Percentiles rank a stretch among this genome's conserved stretches.
Evolutionary conservation across 2,888 invertebrate genomes (phyloP).

Genomic region (Lymantria monacha): DNA sequence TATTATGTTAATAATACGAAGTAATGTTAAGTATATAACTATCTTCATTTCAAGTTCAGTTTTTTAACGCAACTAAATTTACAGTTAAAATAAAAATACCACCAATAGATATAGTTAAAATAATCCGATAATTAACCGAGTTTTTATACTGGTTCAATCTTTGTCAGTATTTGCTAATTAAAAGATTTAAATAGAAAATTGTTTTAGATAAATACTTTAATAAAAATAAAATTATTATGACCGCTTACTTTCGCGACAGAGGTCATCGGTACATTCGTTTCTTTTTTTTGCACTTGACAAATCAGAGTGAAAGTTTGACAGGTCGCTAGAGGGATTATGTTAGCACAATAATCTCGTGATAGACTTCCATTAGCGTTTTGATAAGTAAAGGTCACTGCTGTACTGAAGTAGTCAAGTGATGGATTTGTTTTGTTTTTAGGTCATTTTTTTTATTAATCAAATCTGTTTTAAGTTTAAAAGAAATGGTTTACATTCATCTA

Average conservation of each 20-base stretch:
- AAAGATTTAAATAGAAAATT: too few relatives aligned
- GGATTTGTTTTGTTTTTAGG: conserved; percentile 11
- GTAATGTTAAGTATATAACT: too few relatives aligned
- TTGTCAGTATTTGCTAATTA: too few relatives aligned
- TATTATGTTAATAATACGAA: too few relatives aligned
- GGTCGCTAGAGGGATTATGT: conserved; percentile 42
- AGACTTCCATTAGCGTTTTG: conserved; percentile 52
- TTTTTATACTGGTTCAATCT: too few relatives aligned
- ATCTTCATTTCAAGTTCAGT: too few relatives aligned
- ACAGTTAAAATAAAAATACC: too few relatives aligned
- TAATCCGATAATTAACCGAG: too few relatives aligned
- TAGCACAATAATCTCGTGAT: conserved; percentile 43
- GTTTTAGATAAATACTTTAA: background rate
- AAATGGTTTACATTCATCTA: background rate
- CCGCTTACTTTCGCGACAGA: conserved; percentile 24
- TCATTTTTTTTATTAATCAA: background rate
- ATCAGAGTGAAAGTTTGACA: conserved; percentile 39
- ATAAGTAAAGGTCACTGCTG: conserved; percentile 60
- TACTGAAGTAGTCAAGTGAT: conserved; percentile 17
- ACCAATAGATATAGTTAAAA: too few relatives aligned
- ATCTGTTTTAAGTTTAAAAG: background rate
- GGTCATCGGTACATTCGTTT: conserved; percentile 20
- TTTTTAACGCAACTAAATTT: too few relatives aligned
- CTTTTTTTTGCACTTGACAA: conserved; percentile 28
- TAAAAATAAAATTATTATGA: background rate